These are phyloP conservation scores for Pocota personata DNA, from an alignment of 2,888 invertebrate genomes.

Conservation along the genomic window DNA sequence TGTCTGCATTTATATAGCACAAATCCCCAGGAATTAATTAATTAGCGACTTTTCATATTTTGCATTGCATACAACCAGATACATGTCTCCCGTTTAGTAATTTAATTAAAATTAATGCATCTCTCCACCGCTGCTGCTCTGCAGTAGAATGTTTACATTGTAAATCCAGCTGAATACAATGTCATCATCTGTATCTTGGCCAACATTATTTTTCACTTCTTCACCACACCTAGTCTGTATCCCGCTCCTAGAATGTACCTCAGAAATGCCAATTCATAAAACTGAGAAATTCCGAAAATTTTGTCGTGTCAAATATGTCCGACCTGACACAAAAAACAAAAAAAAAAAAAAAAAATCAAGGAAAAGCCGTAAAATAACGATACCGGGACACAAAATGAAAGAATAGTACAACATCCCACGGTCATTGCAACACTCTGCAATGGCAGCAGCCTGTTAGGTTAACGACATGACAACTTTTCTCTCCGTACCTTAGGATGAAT, in stretches of 20 bases:
- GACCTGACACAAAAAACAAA: neutral
- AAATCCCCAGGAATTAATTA: slow-evolving; percentile 8
- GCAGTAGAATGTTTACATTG: slow-evolving; percentile 7
- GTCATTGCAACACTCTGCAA: slow-evolving; percentile 18
- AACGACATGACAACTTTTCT: slow-evolving; percentile 35
- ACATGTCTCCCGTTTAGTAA: neutral
- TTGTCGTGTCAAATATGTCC: slow-evolving; percentile 11
- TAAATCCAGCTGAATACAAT: neutral
- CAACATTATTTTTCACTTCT: slow-evolving; percentile 18
- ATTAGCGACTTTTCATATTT: slow-evolving; percentile 13
- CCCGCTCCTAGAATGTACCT: neutral
- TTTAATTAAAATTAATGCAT: slow-evolving; percentile 47
- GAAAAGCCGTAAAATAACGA: slow-evolving; percentile 22
- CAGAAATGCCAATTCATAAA: slow-evolving; percentile 22
- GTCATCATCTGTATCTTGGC: slow-evolving; percentile 1
- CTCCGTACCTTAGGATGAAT: neutral
- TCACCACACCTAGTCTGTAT: neutral
- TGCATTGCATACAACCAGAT: neutral
- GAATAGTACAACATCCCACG: neutral
- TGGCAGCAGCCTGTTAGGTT: slow-evolving; percentile 33
- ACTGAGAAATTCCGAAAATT: slow-evolving; percentile 2
- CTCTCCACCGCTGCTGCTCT: neutral
- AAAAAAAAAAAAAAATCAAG: neutral
- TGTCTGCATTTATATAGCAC: neutral
- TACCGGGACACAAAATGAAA: neutral